Percentiles rank a stretch among this genome's conserved stretches.
phyloP scores from a whole-genome alignment of 2,797 vertebrate genomes.

The Rhinoraja longicauda region DNA sequence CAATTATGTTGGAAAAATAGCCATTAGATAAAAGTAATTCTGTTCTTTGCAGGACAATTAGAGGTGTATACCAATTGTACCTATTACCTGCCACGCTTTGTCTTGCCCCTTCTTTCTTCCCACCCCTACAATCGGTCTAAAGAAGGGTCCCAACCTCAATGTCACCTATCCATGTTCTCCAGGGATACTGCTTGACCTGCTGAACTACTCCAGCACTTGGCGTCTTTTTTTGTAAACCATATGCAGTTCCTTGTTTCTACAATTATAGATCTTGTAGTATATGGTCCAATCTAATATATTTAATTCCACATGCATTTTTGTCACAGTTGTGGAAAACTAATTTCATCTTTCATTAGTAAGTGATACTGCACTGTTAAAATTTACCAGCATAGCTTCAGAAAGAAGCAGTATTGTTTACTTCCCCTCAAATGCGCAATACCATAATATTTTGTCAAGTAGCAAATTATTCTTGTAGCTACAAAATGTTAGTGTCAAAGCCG shows the following conservation, averaged over 20 bases:
- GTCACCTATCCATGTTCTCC: too few relatives aligned
- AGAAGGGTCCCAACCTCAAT: too few relatives aligned
- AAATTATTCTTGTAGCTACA: too few relatives aligned
- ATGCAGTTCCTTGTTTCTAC: too few relatives aligned
- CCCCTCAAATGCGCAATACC: neutral
- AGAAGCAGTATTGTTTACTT: neutral
- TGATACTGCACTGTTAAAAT: neutral
- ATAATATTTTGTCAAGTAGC: neutral
- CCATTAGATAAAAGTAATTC: neutral
- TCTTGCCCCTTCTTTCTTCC: too few relatives aligned
- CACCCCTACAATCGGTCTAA: too few relatives aligned
- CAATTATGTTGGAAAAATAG: neutral
- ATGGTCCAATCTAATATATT: neutral
- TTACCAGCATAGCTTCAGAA: neutral
- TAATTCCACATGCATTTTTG: neutral
- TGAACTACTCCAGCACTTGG: too few relatives aligned
- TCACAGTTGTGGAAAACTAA: too few relatives aligned
- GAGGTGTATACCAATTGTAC: too few relatives aligned
- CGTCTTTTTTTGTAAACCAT: too few relatives aligned
- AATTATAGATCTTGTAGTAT: neutral
- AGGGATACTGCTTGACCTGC: too few relatives aligned
- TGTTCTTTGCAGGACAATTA: neutral
- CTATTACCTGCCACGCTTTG: too few relatives aligned
- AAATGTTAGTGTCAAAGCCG: neutral
- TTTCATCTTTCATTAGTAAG: neutral